These are phyloP conservation scores for Odontomachus brunneus DNA, from an alignment of 1,140 invertebrate genomes.

Conservation along the genomic window DNA sequence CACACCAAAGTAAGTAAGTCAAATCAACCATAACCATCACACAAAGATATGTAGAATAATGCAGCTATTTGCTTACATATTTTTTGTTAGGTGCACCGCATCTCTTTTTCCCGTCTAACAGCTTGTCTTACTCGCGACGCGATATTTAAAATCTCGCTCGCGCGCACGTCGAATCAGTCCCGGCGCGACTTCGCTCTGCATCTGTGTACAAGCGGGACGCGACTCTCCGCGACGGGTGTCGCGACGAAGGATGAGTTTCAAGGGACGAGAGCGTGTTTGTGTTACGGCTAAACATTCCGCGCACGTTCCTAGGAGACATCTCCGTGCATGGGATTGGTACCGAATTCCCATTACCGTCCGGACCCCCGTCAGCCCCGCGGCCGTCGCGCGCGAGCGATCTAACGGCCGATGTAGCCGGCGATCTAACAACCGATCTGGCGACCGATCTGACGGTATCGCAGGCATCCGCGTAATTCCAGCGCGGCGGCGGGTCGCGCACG, in stretches of 20 bases:
- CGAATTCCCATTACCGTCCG: constrained; percentile 65
- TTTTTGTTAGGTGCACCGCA: too few species aligned
- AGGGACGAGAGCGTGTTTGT: constrained; percentile 25
- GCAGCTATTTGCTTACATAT: too few species aligned
- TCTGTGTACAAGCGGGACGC: neutral
- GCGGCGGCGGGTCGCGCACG: constrained; percentile 3
- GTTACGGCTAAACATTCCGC: constrained; percentile 50
- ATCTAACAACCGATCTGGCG: constrained; percentile 53
- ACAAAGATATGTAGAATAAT: too few species aligned
- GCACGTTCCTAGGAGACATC: constrained; percentile 65
- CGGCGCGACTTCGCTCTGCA: constrained; percentile 14
- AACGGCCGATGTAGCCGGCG: constrained; percentile 53
- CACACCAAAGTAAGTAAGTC: too few species aligned
- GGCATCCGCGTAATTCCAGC: constrained; percentile 63
- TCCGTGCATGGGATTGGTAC: constrained; percentile 65
- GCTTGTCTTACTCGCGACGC: too few species aligned
- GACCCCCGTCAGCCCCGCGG: constrained; percentile 1
- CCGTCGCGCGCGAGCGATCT: constrained; percentile 47
- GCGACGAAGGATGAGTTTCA: constrained; percentile 26
- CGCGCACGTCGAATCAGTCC: too few species aligned
- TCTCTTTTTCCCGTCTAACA: too few species aligned
- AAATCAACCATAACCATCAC: too few species aligned
- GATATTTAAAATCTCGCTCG: too few species aligned
- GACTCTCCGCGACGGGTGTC: neutral
- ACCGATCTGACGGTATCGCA: constrained; percentile 39